phyloP scores from a whole-genome alignment of 2,888 invertebrate genomes.

The Anticlea derivata region DNA sequence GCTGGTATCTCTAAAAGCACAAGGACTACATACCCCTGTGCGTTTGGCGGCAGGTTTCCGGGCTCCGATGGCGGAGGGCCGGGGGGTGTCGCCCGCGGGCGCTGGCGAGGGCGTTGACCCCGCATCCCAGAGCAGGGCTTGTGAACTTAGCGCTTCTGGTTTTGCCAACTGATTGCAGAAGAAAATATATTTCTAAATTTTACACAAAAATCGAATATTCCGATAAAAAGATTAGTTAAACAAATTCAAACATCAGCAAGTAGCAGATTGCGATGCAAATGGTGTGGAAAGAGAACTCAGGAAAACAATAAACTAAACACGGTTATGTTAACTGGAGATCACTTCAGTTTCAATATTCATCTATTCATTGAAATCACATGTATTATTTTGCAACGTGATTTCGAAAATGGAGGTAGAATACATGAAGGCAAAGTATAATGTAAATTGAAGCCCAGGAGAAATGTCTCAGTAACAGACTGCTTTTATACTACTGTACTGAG shows the following conservation, averaged over 20 bases:
- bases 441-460: no score
- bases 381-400: no score
- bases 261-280: conserved; percentile 8
- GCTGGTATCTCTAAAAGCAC: background rate
- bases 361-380: no score
- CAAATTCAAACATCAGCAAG: background rate
- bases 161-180: conserved; percentile 15
- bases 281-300: conserved; percentile 11
- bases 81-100: conserved; percentile 38
- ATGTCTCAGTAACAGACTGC: no score
- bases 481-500: no score
- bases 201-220: no score
- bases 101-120: conserved; percentile 34
- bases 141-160: conserved; percentile 56
- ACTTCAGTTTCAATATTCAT: no score
- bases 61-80: conserved; percentile 36
- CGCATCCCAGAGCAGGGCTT: conserved; percentile 71
- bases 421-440: no score
- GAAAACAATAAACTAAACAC: conserved; percentile 1
- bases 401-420: no score
- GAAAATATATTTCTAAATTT: background rate
- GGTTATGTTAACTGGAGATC: background rate
- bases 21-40: conserved; percentile 44
- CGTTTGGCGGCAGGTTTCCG: conserved; percentile 49
- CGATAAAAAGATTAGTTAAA: no score